Evolutionary conservation across 2,113 vertebrate species (phyloP), one percentile per base, ranked within the genome.

Genomic region (Sorex araneus): DNA sequence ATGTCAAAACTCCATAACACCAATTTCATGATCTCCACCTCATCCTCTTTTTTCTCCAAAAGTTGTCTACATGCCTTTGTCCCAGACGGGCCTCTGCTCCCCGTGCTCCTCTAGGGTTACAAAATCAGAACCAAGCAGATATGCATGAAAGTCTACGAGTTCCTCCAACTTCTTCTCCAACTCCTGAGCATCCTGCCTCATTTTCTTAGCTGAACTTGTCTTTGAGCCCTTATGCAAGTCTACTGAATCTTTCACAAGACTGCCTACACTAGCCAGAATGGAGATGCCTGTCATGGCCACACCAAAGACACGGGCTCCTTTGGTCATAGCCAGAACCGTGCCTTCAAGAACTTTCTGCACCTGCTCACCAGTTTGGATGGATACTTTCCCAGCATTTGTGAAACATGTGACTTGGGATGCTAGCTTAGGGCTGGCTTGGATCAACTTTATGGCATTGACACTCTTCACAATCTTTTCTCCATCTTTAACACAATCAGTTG

Each of bases 221-320:
- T 69, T 16, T 15, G 11, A n/a, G 0, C n/a, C 67, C n/a, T 32
- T n/a, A 6, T 16, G n/a, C 13, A 69, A 18, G 30, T 11, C 15
- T 32, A 32, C n/a, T 5, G n/a, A 69, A 3, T 18, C n/a, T 13
- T 69, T 3, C n/a, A 32, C 67, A 69, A 69, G 67, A 32, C n/a
- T 18, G 15, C 1, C 2, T 5, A 69, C 1, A 32, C 10, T 12
- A 15, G 4, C 6, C 13, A n/a, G 4, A 16, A 69, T 16, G 16
- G 67, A 32, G 30, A 69, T 1, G 13, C 30, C 16, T n/a, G 13
- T 16, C 11, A 4, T 15, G n/a, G 18, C 3, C n/a, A 16, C 15
- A 32, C 15, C n/a, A 13, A 32, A 1, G 67, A 69, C 11, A 16
- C 16, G 10, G 67, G 11, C 15, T 69, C 12, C 12, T 32, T 32